phyloP scores from a whole-genome alignment of 2,113 vertebrate genomes.

The Prolemur simus region DNA sequence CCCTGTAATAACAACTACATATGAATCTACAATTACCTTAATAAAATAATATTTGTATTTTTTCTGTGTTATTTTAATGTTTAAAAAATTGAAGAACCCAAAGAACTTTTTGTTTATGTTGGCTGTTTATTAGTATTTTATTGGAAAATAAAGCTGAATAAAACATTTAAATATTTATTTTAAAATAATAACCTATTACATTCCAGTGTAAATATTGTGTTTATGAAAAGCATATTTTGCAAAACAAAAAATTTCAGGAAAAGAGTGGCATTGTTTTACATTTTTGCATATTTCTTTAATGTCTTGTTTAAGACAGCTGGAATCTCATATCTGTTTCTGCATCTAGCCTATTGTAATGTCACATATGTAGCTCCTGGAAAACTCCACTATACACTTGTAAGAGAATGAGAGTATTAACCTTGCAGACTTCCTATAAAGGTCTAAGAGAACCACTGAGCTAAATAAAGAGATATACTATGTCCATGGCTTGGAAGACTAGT shows the following conservation, averaged over 20 bases:
- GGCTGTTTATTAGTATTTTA: not conserved
- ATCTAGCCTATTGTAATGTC: not conserved
- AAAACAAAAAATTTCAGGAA: not conserved
- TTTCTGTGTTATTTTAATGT: not conserved
- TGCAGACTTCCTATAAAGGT: not conserved
- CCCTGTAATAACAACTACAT: not conserved
- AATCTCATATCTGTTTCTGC: not conserved
- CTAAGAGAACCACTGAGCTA: not conserved
- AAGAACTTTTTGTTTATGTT: not conserved
- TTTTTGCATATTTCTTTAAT: not conserved
- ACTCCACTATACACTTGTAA: not conserved
- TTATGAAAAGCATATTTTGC: slow-evolving; percentile 23
- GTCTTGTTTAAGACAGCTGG: not conserved
- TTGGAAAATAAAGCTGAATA: not conserved
- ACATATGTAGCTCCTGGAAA: not conserved
- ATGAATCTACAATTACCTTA: not conserved
- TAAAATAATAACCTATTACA: not conserved
- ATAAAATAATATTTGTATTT: not conserved
- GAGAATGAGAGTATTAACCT: not conserved
- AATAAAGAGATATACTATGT: not conserved
- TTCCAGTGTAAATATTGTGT: not conserved
- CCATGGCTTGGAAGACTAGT: not conserved
- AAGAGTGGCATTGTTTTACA: not conserved
- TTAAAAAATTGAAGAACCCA: not conserved
- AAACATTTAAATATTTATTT: not conserved